Evolutionary conservation across 2,888 invertebrate genomes (phyloP), one percentile per base, ranked within the genome.

Genomic region (Lydus trimaculatus): DNA sequence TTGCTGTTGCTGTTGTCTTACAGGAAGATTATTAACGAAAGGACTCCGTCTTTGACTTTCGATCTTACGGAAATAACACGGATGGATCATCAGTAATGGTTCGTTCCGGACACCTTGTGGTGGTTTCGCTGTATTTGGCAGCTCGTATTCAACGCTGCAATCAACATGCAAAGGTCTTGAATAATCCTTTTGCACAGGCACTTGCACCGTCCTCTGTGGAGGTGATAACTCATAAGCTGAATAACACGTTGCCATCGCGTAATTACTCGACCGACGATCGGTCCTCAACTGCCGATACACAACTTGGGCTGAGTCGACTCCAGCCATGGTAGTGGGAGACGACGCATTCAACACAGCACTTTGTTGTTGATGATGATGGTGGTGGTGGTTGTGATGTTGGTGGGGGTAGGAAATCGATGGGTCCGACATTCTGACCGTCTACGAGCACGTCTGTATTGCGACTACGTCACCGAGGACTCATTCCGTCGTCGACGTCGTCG

Each of bases 121-220:
- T 79, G 94, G 94, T 87, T 94, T 94, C 78, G 94, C 94, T 87
- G 94, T 93, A 85, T 94, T 94, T 82, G 94, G 94, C 85, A 95
- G 88, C 88, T 95, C 95, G 89, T 95, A 95, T 87, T 95, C 95
- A 81, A 95, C 94, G 88, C 94, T 94, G 88, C 94, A 94, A 87
- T 95, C 95, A 85, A 95, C 95, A 88, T 94, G 94, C 84, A 95
- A 88, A 82, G 94, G 94, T 86, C 93, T 90, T 85, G 91, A 91
- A 87, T 93, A 94, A 86, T 95, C 94, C 88, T 94, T 94, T 85
- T 90, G 89, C 80, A 88, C 87, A 64, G 77, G 77, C 73, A 79
- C 83, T 79, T 76, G 79, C 79, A 82, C 80, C 81, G 79, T 81
- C 81, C 86, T 87, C 84, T 87, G 86, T 84, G 85, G 86, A 58